Evolutionary conservation across 1,140 invertebrate species (phyloP).

Genomic region (Thaumetopoea pityocampa): DNA sequence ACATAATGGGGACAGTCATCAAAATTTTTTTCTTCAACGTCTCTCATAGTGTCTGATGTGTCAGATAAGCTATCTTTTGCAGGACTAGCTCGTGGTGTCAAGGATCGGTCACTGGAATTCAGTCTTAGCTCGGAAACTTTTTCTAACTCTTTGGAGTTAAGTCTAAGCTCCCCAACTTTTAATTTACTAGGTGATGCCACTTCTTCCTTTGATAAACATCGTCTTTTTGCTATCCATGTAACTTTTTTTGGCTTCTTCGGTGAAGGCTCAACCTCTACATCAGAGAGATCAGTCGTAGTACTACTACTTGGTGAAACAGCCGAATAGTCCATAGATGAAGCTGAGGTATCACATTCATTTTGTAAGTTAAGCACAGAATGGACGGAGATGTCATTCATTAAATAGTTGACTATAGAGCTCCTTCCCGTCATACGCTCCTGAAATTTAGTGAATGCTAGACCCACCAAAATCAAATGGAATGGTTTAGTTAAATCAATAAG

Average conservation of each 20-base stretch:
- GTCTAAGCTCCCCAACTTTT: conserved; percentile 77
- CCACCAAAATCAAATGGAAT: conserved; percentile 86
- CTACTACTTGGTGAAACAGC: conserved; percentile 75
- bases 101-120: conserved; percentile 70
- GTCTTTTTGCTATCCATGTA: conserved; percentile 67
- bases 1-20: conserved; percentile 76
- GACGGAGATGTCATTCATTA: conserved; percentile 82
- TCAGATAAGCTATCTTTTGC: conserved; percentile 64
- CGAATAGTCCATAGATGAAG: conserved; percentile 75
- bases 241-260: conserved; percentile 80
- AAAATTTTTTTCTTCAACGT: conserved; percentile 50
- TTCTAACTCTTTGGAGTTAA: conserved; percentile 76
- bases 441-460: conserved; percentile 87
- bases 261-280: conserved; percentile 81
- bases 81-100: conserved; percentile 64
- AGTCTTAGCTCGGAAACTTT: conserved; percentile 68
- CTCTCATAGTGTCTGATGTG: conserved; percentile 58
- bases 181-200: conserved; percentile 79
- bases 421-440: conserved; percentile 80
- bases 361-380: conserved; percentile 81
- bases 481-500: conserved; percentile 83
- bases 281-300: conserved; percentile 72
- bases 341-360: conserved; percentile 74
- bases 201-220: conserved; percentile 63
- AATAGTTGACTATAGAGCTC: conserved; percentile 83